A percentile compares a stretch with the other conserved stretches of the same genome.
phyloP scores from a whole-genome alignment of 1,140 invertebrate species.

The Drosophila setifemur region DNA sequence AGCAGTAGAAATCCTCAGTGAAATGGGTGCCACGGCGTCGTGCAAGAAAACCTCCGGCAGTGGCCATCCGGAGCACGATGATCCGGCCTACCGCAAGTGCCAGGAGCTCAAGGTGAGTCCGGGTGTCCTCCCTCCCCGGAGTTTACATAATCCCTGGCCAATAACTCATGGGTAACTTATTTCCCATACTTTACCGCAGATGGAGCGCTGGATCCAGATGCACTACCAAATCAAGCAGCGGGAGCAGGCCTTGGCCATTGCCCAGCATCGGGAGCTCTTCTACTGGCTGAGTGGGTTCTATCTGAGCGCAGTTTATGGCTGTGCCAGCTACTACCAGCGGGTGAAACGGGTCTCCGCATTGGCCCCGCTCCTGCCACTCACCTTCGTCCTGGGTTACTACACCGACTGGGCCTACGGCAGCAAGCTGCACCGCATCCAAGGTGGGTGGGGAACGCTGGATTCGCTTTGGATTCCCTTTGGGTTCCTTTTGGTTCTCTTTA shows the following conservation, averaged over 20 bases:
- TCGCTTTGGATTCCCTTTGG: too few relatives aligned
- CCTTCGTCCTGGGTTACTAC: conserved; percentile 89
- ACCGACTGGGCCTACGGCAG: conserved; percentile 90
- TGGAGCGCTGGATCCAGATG: conserved; percentile 90
- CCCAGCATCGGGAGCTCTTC: conserved; percentile 87
- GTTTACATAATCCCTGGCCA: conserved; percentile 6
- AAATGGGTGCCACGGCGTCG: conserved; percentile 63
- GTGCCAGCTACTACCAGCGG: conserved; percentile 83
- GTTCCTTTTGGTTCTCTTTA: too few relatives aligned
- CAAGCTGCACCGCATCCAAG: conserved; percentile 89
- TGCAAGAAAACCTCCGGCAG: conserved; percentile 43
- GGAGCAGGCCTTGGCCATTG: conserved; percentile 88
- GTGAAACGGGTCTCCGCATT: conserved; percentile 85
- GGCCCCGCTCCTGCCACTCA: conserved; percentile 87
- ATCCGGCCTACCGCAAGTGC: conserved; percentile 69
- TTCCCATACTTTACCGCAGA: conserved; percentile 70
- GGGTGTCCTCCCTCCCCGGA: not conserved
- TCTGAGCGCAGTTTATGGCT: conserved; percentile 82
- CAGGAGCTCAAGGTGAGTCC: conserved; percentile 71
- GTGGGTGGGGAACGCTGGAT: conserved; percentile 78
- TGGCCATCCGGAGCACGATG: conserved; percentile 63
- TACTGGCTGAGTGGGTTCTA: conserved; percentile 89
- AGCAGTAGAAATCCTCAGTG: not conserved
- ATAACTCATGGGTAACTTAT: too few relatives aligned
- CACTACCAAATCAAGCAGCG: conserved; percentile 90